Evolutionary conservation across 2,888 invertebrate species (phyloP), one percentile per base, ranked within the genome.

Genomic region (Calephelis perditalis): DNA sequence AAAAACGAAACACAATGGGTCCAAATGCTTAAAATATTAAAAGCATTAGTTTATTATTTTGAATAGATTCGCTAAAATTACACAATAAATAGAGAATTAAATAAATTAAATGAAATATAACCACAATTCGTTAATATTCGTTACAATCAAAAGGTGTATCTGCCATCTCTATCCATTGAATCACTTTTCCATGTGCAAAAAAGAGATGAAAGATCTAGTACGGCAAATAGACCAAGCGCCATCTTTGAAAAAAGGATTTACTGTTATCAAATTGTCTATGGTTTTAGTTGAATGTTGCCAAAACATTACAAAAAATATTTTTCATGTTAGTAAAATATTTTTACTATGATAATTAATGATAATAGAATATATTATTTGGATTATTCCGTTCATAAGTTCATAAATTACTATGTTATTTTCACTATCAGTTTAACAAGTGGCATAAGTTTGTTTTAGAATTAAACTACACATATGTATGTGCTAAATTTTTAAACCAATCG

Each of bases 91-190:
- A 67, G 64, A 68, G 72, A 73, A 82, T 81, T 81, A 81, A 79
- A 81, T 78, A 78, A 78, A 75, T 73, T 78, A 72, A 67, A 74
- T 76, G 73, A 75, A 76, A 77, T 80, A 76, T 79, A 80, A 82
- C 80, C 85, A 85, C 86, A 79, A 82, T 84, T 84, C 89, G 90
- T 89, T 89, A 88, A 72, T 82, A 82, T 82, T 82, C 89, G 90
- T 90, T 90, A 89, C 76, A 86, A 80, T 86, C 84, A 87, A 90
- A 89, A 76, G 75, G 73, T 71, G 71, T 67, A 68, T 78, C 57
- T 49, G 60, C 69, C 70, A 6, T 82, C 74, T 76, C 77, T 76
- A 73, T 63, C 35, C 43, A 68, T n/a, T n/a, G 55, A 3, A 2
- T 0, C 7, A 58, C 65, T 65, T 40, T 3, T 0, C 2, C 0